Conservation (phyloP, 1,140 invertebrate species). For the Calephelis virginiensis region DNA sequence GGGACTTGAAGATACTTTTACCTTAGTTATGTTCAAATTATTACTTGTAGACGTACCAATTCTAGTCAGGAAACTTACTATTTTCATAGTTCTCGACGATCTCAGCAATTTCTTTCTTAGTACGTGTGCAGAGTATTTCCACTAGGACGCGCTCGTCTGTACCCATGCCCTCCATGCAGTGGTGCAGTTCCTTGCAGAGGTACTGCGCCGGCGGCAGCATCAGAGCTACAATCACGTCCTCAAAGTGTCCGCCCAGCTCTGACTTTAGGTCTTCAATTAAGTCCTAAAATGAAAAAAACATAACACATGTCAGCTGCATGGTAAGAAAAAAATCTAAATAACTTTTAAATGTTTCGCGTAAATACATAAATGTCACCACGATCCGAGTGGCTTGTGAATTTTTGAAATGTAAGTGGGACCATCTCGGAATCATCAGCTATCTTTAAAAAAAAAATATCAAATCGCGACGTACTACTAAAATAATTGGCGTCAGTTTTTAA, state of each 20-base stretch:
- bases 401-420: too few species aligned
- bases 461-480: too few species aligned
- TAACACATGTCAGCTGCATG: background rate
- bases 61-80: slow-evolving; percentile 66
- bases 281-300: slow-evolving; percentile 72
- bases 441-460: too few species aligned
- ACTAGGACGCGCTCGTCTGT: slow-evolving; percentile 82
- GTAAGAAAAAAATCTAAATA: background rate
- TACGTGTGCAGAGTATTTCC: slow-evolving; percentile 86
- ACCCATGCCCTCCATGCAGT: slow-evolving; percentile 83
- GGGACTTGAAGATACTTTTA: too few species aligned
- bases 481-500: too few species aligned
- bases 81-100: slow-evolving; percentile 83
- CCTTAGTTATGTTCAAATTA: too few species aligned
- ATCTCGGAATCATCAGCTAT: too few species aligned
- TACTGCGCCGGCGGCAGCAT: slow-evolving; percentile 85
- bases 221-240: slow-evolving; percentile 87
- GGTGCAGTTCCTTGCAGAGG: slow-evolving; percentile 84
- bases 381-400: too few species aligned
- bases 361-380: too few species aligned
- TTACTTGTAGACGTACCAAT: too few species aligned
- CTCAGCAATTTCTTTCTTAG: slow-evolving; percentile 82
- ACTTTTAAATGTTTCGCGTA: too few species aligned
- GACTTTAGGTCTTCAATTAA: slow-evolving; percentile 86
- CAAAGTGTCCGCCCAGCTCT: slow-evolving; percentile 88